Percentiles rank a stretch among this genome's conserved stretches.
These are phyloP conservation scores for Zalophus californianus DNA, from an alignment of 2,797 vertebrate genomes.

Conservation along the genomic window DNA sequence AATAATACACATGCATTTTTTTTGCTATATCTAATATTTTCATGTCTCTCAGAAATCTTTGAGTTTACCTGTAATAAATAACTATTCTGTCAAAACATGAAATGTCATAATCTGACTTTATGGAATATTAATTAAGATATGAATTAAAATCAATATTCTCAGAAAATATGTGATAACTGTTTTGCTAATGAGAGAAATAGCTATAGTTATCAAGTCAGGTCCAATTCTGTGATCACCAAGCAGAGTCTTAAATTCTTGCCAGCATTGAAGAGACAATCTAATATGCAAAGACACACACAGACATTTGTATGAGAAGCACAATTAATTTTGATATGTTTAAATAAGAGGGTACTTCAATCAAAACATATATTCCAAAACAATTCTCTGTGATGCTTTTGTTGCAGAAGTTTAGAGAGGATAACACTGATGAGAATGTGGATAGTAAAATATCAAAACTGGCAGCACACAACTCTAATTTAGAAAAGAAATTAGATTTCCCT, in stretches of 20 bases:
- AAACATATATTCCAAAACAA: constrained; percentile 66
- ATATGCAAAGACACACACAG: constrained; percentile 38
- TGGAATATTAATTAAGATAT: background rate
- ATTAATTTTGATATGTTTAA: constrained; percentile 76
- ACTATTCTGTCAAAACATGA: background rate
- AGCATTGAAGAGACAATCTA: constrained; percentile 2
- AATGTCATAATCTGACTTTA: background rate
- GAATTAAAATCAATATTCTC: background rate
- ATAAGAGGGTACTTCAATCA: constrained; percentile 65
- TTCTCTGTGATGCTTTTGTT: constrained; percentile 61
- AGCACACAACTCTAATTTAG: constrained; percentile 74
- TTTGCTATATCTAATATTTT: background rate
- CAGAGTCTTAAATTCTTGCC: background rate
- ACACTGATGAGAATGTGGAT: constrained; percentile 70
- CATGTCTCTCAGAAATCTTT: background rate
- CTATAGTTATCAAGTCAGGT: background rate
- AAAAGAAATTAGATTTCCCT: constrained; percentile 64
- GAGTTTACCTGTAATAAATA: constrained; percentile 10
- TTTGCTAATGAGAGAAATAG: background rate
- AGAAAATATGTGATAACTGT: background rate
- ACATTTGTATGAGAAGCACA: constrained; percentile 52
- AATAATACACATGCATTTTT: background rate
- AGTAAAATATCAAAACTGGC: constrained; percentile 75
- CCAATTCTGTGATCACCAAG: background rate
- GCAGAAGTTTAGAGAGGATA: constrained; percentile 69